A percentile compares a stretch with the other conserved stretches of the same genome.
These are phyloP conservation scores for Crematogaster levior DNA, from an alignment of 2,888 invertebrate species.

Conservation along the genomic window DNA sequence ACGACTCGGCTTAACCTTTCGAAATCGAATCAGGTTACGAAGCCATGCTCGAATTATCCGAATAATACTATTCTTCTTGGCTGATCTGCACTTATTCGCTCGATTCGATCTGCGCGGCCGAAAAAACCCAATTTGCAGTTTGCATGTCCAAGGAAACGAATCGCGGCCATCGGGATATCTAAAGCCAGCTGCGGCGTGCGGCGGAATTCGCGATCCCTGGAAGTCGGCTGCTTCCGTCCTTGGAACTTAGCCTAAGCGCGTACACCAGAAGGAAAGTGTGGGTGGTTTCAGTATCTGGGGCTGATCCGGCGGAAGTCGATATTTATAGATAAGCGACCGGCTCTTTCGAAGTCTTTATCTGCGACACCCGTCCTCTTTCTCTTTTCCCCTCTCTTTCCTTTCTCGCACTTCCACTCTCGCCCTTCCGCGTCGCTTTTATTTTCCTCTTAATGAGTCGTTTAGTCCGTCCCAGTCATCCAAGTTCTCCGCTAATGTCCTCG, in stretches of 20 bases:
- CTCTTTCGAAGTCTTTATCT: conserved; percentile 84
- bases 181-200: neutral
- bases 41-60: conserved; percentile 63
- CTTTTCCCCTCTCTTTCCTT: conserved; percentile 47
- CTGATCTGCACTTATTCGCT: neutral
- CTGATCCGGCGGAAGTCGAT: conserved; percentile 85
- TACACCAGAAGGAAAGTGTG: conserved; percentile 83
- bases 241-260: conserved; percentile 70
- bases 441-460: conserved; percentile 70
- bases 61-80: neutral
- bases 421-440: conserved; percentile 68
- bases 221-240: conserved; percentile 67
- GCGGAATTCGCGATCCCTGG: conserved; percentile 62
- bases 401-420: conserved; percentile 4
- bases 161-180: conserved; percentile 6
- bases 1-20: conserved; percentile 73
- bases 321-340: conserved; percentile 81
- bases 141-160: neutral
- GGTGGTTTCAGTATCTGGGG: conserved; percentile 83
- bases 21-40: conserved; percentile 73
- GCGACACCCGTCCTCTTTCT: conserved; percentile 63
- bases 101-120: neutral
- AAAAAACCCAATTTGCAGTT: conserved; percentile 3
- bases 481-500: neutral
- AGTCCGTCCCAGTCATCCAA: neutral